A percentile compares a stretch with the other conserved stretches of the same genome.
These are phyloP conservation scores for Burhinus bistriatus DNA, from an alignment of 2,113 vertebrate species.

Conservation along the genomic window DNA sequence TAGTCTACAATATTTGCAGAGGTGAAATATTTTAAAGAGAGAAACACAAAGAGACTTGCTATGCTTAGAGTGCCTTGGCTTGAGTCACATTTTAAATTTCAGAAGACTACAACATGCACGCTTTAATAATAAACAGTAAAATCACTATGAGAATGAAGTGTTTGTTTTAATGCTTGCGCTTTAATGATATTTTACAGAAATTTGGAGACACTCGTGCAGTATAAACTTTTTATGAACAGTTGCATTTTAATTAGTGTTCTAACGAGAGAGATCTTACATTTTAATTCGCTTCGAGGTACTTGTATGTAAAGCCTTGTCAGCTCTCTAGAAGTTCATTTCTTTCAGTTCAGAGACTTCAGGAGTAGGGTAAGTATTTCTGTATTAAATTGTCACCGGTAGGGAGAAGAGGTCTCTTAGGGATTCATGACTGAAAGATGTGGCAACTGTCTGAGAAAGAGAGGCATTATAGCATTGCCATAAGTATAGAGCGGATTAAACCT, in stretches of 20 bases:
- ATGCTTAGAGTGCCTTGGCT: not conserved
- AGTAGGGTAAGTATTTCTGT: conserved; percentile 69
- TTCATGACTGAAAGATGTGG: conserved; percentile 45
- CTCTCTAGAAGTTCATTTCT: conserved; percentile 60
- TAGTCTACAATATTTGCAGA: not conserved
- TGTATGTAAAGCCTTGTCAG: conserved; percentile 56
- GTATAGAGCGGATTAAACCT: not conserved
- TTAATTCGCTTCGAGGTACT: conserved; percentile 58
- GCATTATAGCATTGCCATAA: not conserved
- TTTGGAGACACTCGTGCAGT: conserved; percentile 29
- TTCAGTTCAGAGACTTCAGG: conserved; percentile 54
- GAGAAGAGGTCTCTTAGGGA: conserved; percentile 26
- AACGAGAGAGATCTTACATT: conserved; percentile 30
- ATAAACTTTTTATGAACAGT: conserved; percentile 43
- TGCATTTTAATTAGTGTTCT: conserved; percentile 68
- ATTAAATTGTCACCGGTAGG: conserved; percentile 37
- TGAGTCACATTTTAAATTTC: not conserved
- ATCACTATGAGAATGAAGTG: not conserved
- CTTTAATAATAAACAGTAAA: not conserved
- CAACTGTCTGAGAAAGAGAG: not conserved
- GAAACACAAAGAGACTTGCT: not conserved
- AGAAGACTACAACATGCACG: not conserved
- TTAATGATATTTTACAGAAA: conserved; percentile 51
- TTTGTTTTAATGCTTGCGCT: conserved; percentile 13
- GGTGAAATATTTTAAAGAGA: conserved; percentile 1